Evolutionary conservation across 2,888 invertebrate species (phyloP).

Genomic region (Kryphioiulus occultus): DNA sequence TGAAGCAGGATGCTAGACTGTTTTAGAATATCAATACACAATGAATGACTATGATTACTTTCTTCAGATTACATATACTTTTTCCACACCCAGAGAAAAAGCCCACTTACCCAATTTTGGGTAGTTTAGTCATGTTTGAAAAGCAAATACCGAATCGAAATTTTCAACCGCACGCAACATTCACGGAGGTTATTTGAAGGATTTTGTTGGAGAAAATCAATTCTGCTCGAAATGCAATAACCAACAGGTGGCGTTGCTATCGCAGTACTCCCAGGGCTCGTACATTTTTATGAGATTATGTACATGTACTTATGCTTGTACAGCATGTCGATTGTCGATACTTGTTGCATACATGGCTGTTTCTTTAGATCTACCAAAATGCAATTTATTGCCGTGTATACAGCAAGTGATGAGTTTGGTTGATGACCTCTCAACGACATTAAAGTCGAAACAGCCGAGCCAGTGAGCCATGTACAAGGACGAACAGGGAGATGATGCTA

Average conservation of each 20-base stretch:
- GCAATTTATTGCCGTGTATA: neutral
- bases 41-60: too few species aligned
- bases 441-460: neutral
- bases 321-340: too few species aligned
- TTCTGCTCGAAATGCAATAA: neutral
- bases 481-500: neutral
- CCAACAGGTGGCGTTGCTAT: neutral
- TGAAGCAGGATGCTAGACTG: too few species aligned
- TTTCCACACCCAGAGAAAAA: too few species aligned
- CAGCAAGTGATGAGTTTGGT: neutral
- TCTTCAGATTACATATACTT: too few species aligned
- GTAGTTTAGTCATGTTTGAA: too few species aligned
- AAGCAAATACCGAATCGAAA: too few species aligned
- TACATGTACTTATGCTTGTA: neutral
- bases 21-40: too few species aligned
- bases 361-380: neutral
- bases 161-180: too few species aligned
- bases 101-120: too few species aligned
- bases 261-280: neutral
- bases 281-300: neutral
- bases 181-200: too few species aligned
- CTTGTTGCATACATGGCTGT: neutral
- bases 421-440: constrained; percentile 5
- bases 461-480: neutral
- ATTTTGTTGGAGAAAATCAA: too few species aligned